Evolutionary conservation across 2,888 invertebrate species (phyloP).

Genomic region (Chymomyza procnemis): DNA sequence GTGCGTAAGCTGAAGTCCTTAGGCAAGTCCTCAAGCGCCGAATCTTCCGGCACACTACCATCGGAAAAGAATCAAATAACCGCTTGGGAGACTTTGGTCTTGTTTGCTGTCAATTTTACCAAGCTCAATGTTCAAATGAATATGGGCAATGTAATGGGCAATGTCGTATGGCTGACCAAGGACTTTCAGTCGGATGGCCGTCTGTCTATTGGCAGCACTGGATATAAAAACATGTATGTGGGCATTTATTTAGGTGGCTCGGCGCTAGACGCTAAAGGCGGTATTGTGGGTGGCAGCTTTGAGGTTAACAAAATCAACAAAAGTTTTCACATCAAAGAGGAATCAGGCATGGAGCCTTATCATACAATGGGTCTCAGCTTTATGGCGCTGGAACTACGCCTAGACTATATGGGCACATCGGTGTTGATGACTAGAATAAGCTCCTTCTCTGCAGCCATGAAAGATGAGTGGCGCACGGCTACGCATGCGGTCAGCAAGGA

Average conservation of each 20-base stretch:
- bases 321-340: slow-evolving; percentile 92
- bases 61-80: slow-evolving; percentile 84
- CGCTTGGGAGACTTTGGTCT: slow-evolving; percentile 96
- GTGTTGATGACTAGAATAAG: slow-evolving; percentile 94
- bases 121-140: slow-evolving; percentile 98
- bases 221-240: slow-evolving; percentile 94
- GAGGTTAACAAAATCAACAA: slow-evolving; percentile 93
- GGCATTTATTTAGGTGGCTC: slow-evolving; percentile 93
- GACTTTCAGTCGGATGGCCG: slow-evolving; percentile 95
- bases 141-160: slow-evolving; percentile 99
- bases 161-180: slow-evolving; percentile 95
- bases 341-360: slow-evolving; percentile 92
- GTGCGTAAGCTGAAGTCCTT: slow-evolving; percentile 80
- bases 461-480: slow-evolving; percentile 90
- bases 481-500: slow-evolving; percentile 53
- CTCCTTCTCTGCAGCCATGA: slow-evolving; percentile 86
- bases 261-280: slow-evolving; percentile 95
- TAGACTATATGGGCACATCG: slow-evolving; percentile 99
- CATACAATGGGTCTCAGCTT: slow-evolving; percentile 90
- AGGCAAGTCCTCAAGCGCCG: slow-evolving; percentile 81
- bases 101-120: slow-evolving; percentile 97
- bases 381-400: slow-evolving; percentile 90
- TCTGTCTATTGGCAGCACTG: slow-evolving; percentile 94
- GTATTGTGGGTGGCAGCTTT: slow-evolving; percentile 97
- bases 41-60: slow-evolving; percentile 81